phyloP scores from a whole-genome alignment of 2,888 invertebrate genomes.

The Horisme vitalbata region DNA sequence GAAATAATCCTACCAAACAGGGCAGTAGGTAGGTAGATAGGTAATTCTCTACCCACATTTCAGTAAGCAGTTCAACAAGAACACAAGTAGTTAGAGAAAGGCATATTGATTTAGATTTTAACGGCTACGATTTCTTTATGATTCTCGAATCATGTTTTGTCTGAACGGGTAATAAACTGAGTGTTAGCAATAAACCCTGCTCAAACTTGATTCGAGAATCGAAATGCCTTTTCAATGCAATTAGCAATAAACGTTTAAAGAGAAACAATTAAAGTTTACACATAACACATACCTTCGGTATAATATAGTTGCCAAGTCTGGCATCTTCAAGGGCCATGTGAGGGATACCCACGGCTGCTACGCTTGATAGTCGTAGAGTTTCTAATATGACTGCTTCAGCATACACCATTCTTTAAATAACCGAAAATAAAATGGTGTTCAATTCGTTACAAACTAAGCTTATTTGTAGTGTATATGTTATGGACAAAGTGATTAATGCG shows the following conservation, averaged over 20 bases:
- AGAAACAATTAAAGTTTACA: not conserved
- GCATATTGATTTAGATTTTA: no score
- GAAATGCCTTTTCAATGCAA: not conserved
- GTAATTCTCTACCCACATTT: no score
- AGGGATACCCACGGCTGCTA: conserved; percentile 90
- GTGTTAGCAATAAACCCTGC: not conserved
- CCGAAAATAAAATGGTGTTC: conserved; percentile 5
- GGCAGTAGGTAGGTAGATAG: no score
- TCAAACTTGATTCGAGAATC: not conserved
- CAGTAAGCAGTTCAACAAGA: no score
- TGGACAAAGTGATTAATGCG: no score
- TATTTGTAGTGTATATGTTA: no score
- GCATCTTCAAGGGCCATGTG: conserved; percentile 89
- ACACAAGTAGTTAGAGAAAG: no score
- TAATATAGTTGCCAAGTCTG: conserved; percentile 85
- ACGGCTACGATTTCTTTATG: no score
- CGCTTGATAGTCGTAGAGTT: conserved; percentile 89
- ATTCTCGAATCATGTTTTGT: no score
- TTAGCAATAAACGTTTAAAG: not conserved
- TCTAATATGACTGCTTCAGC: conserved; percentile 90
- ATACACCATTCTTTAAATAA: conserved; percentile 89
- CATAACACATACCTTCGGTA: conserved; percentile 86
- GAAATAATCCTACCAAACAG: no score
- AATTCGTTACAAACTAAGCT: no score
- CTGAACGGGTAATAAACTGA: not conserved